These are phyloP conservation scores for Andrena marginata DNA, from an alignment of 2,888 invertebrate species.

Conservation along the genomic window DNA sequence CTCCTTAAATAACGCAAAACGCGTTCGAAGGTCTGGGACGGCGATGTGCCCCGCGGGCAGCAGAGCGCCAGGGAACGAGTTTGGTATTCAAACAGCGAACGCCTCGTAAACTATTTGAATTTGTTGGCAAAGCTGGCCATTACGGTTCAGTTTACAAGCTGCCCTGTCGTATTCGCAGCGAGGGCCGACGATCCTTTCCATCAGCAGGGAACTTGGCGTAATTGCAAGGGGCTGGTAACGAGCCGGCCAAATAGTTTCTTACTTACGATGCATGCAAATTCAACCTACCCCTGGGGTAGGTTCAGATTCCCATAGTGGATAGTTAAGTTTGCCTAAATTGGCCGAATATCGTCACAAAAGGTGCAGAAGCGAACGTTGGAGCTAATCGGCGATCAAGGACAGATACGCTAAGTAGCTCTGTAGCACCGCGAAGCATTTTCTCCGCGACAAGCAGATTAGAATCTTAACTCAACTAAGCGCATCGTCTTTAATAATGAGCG, in stretches of 20 bases:
- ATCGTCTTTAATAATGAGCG: slow-evolving; percentile 31
- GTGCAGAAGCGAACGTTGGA: neutral
- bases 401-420: neutral
- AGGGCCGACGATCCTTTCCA: neutral
- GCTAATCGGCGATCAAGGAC: slow-evolving; percentile 4
- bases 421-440: neutral
- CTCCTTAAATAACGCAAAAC: neutral
- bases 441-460: neutral
- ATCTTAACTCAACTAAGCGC: neutral
- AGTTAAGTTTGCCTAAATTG: neutral
- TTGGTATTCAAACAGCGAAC: slow-evolving; percentile 29
- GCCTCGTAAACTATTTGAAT: slow-evolving; percentile 45
- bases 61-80: slow-evolving; percentile 5
- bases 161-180: neutral
- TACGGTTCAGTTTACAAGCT: slow-evolving; percentile 26
- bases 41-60: slow-evolving; percentile 4
- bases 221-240: slow-evolving; percentile 9
- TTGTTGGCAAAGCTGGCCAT: slow-evolving; percentile 34
- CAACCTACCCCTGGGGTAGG: neutral
- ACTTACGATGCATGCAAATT: neutral
- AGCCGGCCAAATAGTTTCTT: slow-evolving; percentile 12
- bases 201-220: neutral
- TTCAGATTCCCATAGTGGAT: neutral
- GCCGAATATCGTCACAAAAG: neutral
- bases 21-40: neutral